Conservation (phyloP, 2,797 vertebrate genomes). For the Enteromius fasciolatus region DNA sequence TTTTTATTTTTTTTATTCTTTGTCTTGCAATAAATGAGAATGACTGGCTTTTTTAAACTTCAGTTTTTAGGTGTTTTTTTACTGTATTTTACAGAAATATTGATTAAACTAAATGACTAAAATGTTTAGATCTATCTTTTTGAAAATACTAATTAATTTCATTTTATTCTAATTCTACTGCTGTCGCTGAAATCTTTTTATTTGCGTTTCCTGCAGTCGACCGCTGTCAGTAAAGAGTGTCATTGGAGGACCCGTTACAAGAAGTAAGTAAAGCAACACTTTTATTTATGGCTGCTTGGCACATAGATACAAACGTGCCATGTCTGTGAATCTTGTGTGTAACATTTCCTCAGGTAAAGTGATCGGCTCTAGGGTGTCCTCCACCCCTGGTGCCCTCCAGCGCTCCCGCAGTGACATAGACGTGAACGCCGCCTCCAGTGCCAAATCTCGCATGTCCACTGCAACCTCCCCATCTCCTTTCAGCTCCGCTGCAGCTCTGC, state of each 20-base stretch:
- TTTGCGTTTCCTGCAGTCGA: slow-evolving; percentile 76
- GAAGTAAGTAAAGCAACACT: slow-evolving; percentile 81
- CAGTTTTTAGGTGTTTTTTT: neutral
- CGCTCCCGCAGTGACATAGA: slow-evolving; percentile 97
- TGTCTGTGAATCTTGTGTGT: neutral
- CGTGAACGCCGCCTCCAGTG: slow-evolving; percentile 93
- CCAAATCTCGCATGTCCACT: slow-evolving; percentile 90
- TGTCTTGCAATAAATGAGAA: neutral
- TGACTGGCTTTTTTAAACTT: neutral
- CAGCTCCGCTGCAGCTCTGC: slow-evolving; percentile 90
- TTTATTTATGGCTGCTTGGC: neutral
- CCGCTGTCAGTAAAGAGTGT: slow-evolving; percentile 91
- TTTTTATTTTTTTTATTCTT: neutral
- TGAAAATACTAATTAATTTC: neutral
- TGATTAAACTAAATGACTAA: neutral
- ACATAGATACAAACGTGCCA: neutral
- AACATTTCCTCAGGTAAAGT: slow-evolving; percentile 81
- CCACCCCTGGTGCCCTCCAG: slow-evolving; percentile 89
- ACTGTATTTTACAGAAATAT: neutral
- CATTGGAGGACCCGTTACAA: slow-evolving; percentile 88
- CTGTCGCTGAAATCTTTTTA: slow-evolving; percentile 4
- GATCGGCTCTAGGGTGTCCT: slow-evolving; percentile 83
- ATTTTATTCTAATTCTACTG: neutral
- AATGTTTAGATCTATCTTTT: neutral
- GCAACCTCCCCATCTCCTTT: slow-evolving; percentile 84